These are phyloP conservation scores for Conus ventricosus DNA, from an alignment of 1,140 invertebrate genomes.

Conservation along the genomic window DNA sequence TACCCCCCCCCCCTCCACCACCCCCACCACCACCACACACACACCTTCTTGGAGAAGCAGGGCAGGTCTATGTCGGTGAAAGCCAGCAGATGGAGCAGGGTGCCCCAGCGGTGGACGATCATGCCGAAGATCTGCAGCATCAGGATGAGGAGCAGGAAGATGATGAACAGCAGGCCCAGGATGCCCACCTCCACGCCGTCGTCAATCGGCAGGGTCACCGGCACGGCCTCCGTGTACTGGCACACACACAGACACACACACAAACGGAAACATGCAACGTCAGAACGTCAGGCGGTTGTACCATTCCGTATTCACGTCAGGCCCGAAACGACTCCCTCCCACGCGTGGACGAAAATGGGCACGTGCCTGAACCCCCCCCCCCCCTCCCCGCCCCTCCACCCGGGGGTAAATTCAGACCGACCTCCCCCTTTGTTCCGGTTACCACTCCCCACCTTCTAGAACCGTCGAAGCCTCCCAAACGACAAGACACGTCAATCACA, in stretches of 20 bases:
- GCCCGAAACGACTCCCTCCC: too few relatives aligned
- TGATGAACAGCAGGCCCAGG: constrained; percentile 50
- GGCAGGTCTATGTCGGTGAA: constrained; percentile 84
- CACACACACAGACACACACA: background rate
- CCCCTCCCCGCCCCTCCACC: too few relatives aligned
- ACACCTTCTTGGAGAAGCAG: constrained; percentile 26
- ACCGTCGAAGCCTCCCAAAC: too few relatives aligned
- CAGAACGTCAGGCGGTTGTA: too few relatives aligned
- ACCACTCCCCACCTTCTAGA: too few relatives aligned
- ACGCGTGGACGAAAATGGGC: too few relatives aligned
- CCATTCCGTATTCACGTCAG: too few relatives aligned
- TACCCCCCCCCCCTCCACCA: background rate
- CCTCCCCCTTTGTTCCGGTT: too few relatives aligned
- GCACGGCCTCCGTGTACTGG: background rate
- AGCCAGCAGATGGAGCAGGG: constrained; percentile 96
- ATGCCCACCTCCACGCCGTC: constrained; percentile 51
- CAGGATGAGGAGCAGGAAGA: constrained; percentile 90
- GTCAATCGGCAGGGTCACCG: background rate
- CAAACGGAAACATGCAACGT: background rate
- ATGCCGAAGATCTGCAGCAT: constrained; percentile 71
- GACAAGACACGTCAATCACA: too few relatives aligned
- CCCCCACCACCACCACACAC: background rate
- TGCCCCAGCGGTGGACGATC: constrained; percentile 86
- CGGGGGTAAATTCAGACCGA: too few relatives aligned
- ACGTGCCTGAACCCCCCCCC: too few relatives aligned